These are phyloP conservation scores for Petrocephalus microphthalmus DNA, from an alignment of 2,113 vertebrate species.

Conservation along the genomic window DNA sequence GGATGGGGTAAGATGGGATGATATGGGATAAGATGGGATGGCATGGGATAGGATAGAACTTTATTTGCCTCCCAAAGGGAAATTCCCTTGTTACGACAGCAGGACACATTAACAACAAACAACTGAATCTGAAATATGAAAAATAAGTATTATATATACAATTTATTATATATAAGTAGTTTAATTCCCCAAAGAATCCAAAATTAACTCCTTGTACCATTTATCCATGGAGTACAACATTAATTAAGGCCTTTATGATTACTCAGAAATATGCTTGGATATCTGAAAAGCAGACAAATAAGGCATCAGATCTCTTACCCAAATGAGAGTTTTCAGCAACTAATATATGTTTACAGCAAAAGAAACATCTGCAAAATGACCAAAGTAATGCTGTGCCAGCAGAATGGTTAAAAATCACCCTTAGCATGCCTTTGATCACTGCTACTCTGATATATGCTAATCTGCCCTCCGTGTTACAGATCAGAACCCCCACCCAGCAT, in stretches of 20 bases:
- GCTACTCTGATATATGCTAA: constrained; percentile 56
- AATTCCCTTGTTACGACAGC: too few relatives aligned
- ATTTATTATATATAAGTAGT: background rate
- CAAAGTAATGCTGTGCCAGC: constrained; percentile 44
- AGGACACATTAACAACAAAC: too few relatives aligned
- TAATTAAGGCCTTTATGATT: background rate
- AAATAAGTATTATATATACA: too few relatives aligned
- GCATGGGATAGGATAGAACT: too few relatives aligned
- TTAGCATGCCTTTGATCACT: constrained; percentile 56
- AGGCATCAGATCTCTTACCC: constrained; percentile 24
- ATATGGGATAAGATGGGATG: too few relatives aligned
- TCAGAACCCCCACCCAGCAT: constrained; percentile 38
- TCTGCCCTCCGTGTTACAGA: constrained; percentile 58
- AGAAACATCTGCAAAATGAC: constrained; percentile 40
- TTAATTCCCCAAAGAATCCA: background rate
- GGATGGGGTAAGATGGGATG: too few relatives aligned
- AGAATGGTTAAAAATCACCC: constrained; percentile 43
- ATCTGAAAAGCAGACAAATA: background rate
- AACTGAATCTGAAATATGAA: too few relatives aligned
- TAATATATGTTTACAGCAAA: constrained; percentile 38
- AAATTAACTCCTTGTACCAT: background rate
- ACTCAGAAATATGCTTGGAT: background rate
- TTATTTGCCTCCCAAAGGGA: too few relatives aligned
- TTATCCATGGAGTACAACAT: background rate
- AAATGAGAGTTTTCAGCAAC: constrained; percentile 10